Evolutionary conservation across 2,888 invertebrate genomes (phyloP), one percentile per base, ranked within the genome.

Genomic region (Dendrolimus pini): DNA sequence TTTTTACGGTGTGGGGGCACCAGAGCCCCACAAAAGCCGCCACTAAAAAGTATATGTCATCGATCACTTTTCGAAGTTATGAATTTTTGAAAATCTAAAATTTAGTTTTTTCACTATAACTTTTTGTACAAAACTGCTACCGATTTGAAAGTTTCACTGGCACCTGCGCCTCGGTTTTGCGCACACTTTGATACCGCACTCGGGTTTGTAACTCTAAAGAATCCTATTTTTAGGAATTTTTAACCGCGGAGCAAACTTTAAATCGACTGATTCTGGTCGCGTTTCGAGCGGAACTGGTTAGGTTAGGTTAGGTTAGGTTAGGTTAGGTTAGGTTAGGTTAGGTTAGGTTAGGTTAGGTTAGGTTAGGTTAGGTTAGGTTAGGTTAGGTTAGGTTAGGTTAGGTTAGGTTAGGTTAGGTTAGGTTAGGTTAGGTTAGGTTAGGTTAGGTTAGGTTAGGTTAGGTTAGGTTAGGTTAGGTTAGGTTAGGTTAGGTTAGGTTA

Each of bases 261-360:
- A n/a, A 47, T 14, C 12, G 58, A 12, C 55, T 55, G 41, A 55
- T 53, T 56, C 55, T 56, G 59, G 57, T 57, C 57, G 59, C 56
- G 62, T 60, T 60, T 59, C 18, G 18, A 18, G 18, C 18, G 18
- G 18, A 18, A 18, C 18, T 18, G n/a, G n/a, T n/a, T n/a, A n/a
- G n/a, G n/a, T n/a, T n/a, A n/a, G 62, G 61, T 60, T 60, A 61
- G 60, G 59, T 60, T 61, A 59, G 61, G 61, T 64, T 60, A 60
- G 60, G 61, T 62, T 64, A 60, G 61, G 60, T 64, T 62, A 60
- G 62, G 61, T 62, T 62, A 64, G 60, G 62, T 60, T 64, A 60
- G 61, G 61, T 62, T 64, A 62, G 63, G 63, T 64, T 64, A 61
- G 62, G 64, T 64, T 62, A 64, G 62, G 62, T 64, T 60, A 64